Base-by-base conservation (phyloP, 2,113 vertebrate species). In the Pithys albifrons region DNA sequence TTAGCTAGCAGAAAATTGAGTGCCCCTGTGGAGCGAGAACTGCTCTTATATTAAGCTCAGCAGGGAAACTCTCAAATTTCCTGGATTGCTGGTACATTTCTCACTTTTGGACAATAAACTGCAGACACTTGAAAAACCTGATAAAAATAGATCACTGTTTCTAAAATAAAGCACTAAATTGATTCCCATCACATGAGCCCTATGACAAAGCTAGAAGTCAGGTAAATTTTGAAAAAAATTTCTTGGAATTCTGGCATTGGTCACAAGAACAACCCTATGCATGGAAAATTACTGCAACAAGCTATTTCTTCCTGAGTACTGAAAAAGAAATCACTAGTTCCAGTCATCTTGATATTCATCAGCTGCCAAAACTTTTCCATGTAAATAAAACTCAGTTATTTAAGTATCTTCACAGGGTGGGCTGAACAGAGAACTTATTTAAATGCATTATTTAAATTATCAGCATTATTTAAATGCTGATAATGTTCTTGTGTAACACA, bases 21-120 rank as follows among this genome's bases (percentile, higher is more conserved):
- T 1, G 5, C 57, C 49, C 95, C 94, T 66, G 70, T 52, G 61
- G 83, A 85, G 95, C 2, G 39, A 92, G 73, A 95, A 95, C 91
- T 93, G 89, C 66, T 96, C 62, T 78, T 85, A 72, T 89, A 93
- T 89, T 91, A 89, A 94, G 70, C 93, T 85, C 93, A 93, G 93
- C 93, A 93, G 84, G 94, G n/a, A 91, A 95, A 89, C 58, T 85
- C 66, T 67, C 87, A 35, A 57, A 66, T 82, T 92, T n/a, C 58
- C 62, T 46, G 80, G 65, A 54, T 93, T 89, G 66, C 77, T 79
- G 49, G n/a, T 88, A 79, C 62, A 49, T 82, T 81, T 92, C 58
- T 85, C 77, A 57, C 58, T 92, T 94, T 89, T 87, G 84, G 46
- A 73, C 91, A 96, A 88, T 91, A 82, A 75, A 94, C 45, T 52